A percentile compares a stretch with the other conserved stretches of the same genome.
These are phyloP conservation scores for Rhyzopertha dominica DNA, from an alignment of 1,140 invertebrate species.

Conservation along the genomic window DNA sequence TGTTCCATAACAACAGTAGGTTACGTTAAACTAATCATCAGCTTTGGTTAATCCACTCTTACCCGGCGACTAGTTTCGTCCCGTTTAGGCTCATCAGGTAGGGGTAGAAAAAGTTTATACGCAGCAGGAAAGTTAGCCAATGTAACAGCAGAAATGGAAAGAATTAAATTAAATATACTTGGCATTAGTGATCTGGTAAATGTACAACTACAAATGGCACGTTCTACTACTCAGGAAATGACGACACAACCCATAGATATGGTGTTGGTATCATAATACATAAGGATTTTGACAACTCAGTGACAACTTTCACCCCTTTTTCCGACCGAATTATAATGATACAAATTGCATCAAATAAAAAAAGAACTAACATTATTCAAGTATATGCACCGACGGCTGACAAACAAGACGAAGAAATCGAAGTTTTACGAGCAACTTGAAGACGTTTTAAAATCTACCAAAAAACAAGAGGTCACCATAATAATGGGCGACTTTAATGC, in stretches of 20 bases:
- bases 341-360: slow-evolving; percentile 18
- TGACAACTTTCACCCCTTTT: slow-evolving; percentile 2
- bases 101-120: slow-evolving; percentile 12
- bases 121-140: slow-evolving; percentile 12
- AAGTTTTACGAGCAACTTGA: slow-evolving; percentile 27
- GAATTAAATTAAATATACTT: slow-evolving; percentile 15
- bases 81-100: too few relatives aligned
- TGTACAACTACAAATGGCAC: slow-evolving; percentile 6
- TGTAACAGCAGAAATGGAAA: slow-evolving; percentile 14
- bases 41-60: too few relatives aligned
- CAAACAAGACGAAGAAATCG: slow-evolving; percentile 21
- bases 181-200: slow-evolving; percentile 13
- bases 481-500: slow-evolving; percentile 34
- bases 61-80: too few relatives aligned
- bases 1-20: too few relatives aligned
- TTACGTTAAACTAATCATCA: too few relatives aligned
- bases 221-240: slow-evolving; percentile 11
- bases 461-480: slow-evolving; percentile 23
- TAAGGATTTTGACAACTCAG: neutral
- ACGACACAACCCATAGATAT: slow-evolving; percentile 8
- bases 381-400: slow-evolving; percentile 37
- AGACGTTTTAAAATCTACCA: slow-evolving; percentile 13
- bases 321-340: slow-evolving; percentile 16
- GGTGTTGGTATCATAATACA: slow-evolving; percentile 12
- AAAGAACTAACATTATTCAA: slow-evolving; percentile 36